Conservation (phyloP, 2,888 invertebrate genomes). For the Mimumesa dahlbomi region DNA sequence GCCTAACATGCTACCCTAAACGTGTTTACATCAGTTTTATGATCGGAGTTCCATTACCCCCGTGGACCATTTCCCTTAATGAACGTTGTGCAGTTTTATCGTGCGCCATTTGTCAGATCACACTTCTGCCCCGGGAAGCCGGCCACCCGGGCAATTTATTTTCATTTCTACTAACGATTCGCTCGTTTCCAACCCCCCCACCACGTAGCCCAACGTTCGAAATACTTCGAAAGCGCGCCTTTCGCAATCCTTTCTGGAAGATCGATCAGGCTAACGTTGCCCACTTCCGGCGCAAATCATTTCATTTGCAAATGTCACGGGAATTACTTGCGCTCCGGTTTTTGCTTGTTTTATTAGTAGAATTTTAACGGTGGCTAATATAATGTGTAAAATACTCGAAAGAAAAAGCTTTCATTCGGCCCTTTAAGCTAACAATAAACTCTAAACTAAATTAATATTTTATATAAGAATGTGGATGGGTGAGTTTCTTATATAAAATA, state of each 20-base stretch:
- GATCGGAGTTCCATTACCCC: slow-evolving; percentile 36
- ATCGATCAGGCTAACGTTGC: slow-evolving; percentile 52
- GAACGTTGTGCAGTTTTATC: slow-evolving; percentile 60
- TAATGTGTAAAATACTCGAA: no score
- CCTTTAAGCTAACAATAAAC: no score
- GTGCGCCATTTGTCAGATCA: slow-evolving; percentile 59
- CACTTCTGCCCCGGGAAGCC: slow-evolving; percentile 40
- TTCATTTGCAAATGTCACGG: slow-evolving; percentile 7
- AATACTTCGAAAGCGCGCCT: slow-evolving; percentile 27
- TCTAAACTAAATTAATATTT: no score
- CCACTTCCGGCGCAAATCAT: slow-evolving; percentile 17
- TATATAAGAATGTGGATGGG: no score
- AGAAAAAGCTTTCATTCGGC: no score
- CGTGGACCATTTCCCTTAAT: slow-evolving; percentile 53
- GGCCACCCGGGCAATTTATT: slow-evolving; percentile 58
- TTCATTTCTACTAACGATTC: slow-evolving; percentile 65
- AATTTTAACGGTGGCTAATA: no score
- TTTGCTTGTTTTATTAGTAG: no score
- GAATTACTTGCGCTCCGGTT: no score
- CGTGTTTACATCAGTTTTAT: slow-evolving; percentile 53
- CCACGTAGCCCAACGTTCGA: slow-evolving; percentile 7
- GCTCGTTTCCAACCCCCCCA: slow-evolving; percentile 15
- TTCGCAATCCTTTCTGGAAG: slow-evolving; percentile 46
- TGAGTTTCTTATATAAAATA: no score
- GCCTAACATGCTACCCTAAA: slow-evolving; percentile 12